Base-by-base conservation (phyloP, 2,113 vertebrate genomes). In the Chaetodon trifascialis region DNA sequence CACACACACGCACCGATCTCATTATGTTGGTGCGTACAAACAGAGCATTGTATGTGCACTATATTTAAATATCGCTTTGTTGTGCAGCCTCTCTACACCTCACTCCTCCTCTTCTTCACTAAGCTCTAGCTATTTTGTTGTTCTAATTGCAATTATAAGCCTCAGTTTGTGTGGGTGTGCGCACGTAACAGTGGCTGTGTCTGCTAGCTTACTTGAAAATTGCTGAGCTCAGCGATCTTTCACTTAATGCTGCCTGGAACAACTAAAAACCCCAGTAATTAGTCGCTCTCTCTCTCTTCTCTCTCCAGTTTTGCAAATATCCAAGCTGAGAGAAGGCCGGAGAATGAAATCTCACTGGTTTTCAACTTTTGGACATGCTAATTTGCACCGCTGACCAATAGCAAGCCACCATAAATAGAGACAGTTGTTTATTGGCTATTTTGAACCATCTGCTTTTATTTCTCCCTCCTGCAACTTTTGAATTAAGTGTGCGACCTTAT, bases 131-230 rank as follows among this genome's bases (percentile, higher is more conserved):
- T 58, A 12, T 42, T n/a, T 73, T n/a, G 16, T 69, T 59, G 68
- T 36, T 70, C 5, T 82, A 79, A 84, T 83, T 83, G 79, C 79
- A 80, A 80, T 86, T 89, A 80, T 54, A 69, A 58, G n/a, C n/a
- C 5, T 7, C 58, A 38, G 47, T 70, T 11, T 73, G 69, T 64
- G 74, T 62, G 55, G 52, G 38, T 58, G 16, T 54, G 69, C 42
- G 76, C 60, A 30, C 30, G 3, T 30, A 30, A 30, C 30, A 30
- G 30, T 30, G 30, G 30, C 30, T 30, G 30, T 30, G 1, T 40
- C 49, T 17, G 59, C 17, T 64, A 30, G 30, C 30, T 30, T 30
- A 4, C 47, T 78, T 79, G 19, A 49, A 46, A 66, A 73, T n/a
- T 76, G 85, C 81, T 76, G 58, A 84, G 30, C 25, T 80, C 54